Conservation (phyloP, 2,797 vertebrate genomes). For the Microctenopoma stevenorrisi region DNA sequence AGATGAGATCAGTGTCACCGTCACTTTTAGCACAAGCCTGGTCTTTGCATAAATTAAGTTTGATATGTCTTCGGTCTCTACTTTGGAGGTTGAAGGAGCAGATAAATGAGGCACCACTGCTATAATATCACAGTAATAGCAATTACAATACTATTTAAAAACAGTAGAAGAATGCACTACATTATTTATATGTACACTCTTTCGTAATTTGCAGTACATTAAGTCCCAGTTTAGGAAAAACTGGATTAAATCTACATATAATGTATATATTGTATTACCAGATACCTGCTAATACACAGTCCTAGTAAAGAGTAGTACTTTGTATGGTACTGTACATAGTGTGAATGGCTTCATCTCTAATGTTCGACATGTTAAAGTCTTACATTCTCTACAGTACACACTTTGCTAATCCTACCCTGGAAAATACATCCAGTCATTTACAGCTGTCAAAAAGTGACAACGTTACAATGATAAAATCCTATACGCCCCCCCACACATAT, state of each 20-base stretch:
- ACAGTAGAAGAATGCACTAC: not conserved
- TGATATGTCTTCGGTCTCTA: slow-evolving; percentile 30
- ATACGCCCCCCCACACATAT: not conserved
- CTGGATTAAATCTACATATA: not conserved
- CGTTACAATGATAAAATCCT: not conserved
- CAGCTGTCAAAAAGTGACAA: slow-evolving; percentile 32
- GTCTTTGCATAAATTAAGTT: slow-evolving; percentile 41
- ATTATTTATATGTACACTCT: slow-evolving; percentile 2
- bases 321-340: too few species aligned
- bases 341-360: too few species aligned
- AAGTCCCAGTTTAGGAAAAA: not conserved
- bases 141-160: slow-evolving; percentile 9
- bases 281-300: too few species aligned
- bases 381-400: slow-evolving; percentile 2
- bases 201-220: slow-evolving; percentile 3
- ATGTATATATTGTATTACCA: too few species aligned
- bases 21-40: slow-evolving; percentile 32
- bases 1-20: slow-evolving; percentile 42
- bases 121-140: slow-evolving; percentile 10
- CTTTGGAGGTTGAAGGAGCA: slow-evolving; percentile 30
- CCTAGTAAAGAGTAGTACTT: too few species aligned
- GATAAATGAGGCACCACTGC: slow-evolving; percentile 20
- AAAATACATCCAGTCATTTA: slow-evolving; percentile 2
- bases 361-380: not conserved
- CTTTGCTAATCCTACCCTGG: slow-evolving; percentile 11